Evolutionary conservation across 2,797 vertebrate genomes (phyloP), one percentile per base, ranked within the genome.

Genomic region (Peromyscus aztecus): DNA sequence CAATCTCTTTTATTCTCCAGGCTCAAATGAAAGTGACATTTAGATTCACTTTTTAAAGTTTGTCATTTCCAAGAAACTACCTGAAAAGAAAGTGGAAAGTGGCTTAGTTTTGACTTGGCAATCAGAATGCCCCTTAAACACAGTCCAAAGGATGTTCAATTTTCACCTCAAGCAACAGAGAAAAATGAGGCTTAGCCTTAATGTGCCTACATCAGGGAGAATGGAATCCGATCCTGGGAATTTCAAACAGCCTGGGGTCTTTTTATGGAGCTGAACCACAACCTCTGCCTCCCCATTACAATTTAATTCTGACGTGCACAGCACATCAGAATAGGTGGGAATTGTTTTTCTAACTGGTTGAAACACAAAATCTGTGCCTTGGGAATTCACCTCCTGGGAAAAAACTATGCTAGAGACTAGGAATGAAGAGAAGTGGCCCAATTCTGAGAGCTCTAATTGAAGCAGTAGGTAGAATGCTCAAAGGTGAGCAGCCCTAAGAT

Each of bases 11-110:
- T 57, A 75, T 75, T 94, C 65, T 90, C 77, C 46, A 82, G 90
- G 57, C 69, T 37, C 24, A 94, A 95, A 91, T 77, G 61, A 83
- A 95, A 94, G 67, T 96, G 85, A 78, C 91, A 69, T 95, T 89
- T 86, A 88, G 55, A 91, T 43, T 97, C 61, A 73, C 73, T 94
- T 91, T 90, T 81, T 84, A 73, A 80, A 93, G 63, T 76, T 87
- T 90, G 76, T 81, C 67, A 90, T 93, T 94, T 85, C 61, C 46
- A 85, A 59, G 86, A 89, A 96, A 89, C 85, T 29, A 31, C 40
- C 73, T 78, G 67, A 73, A 94, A 94, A 43, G 29, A 43, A 57
- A 24, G 46, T 46, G 43, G 43, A 61, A 82, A 89, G 61, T 73
- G 77, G 13, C 59, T 73, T 61, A 12, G 6, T 88, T 91, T 81